These are phyloP conservation scores for Grus americana DNA, from an alignment of 2,113 vertebrate genomes.

Conservation along the genomic window DNA sequence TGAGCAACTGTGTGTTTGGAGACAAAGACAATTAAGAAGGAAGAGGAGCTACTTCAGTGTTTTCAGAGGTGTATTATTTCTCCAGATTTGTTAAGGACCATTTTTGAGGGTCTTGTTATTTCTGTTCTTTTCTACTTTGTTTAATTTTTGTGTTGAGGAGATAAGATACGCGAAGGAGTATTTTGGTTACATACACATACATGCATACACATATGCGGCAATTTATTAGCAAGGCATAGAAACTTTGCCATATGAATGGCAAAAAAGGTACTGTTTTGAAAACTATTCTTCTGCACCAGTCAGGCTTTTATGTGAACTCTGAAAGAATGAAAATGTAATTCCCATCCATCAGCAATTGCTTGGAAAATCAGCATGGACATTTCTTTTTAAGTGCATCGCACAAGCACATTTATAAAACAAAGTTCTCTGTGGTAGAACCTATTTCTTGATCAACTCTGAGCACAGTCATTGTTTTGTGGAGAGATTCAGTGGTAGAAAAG, in stretches of 20 bases:
- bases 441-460: background rate
- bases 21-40: constrained; percentile 65
- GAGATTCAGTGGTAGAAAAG: background rate
- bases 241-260: background rate
- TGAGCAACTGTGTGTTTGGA: constrained; percentile 42
- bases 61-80: background rate
- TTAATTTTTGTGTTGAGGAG: constrained; percentile 15
- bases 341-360: background rate
- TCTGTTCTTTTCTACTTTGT: background rate
- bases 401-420: background rate
- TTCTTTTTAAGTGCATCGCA: background rate
- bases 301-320: background rate
- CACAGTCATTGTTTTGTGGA: background rate
- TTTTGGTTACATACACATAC: background rate
- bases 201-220: background rate
- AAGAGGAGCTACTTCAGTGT: constrained; percentile 4
- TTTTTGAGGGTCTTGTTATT: background rate
- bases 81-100: background rate
- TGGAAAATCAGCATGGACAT: background rate
- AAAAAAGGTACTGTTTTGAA: background rate
- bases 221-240: background rate
- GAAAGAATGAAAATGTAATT: constrained; percentile 1
- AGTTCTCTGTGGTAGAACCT: background rate
- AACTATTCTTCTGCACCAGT: background rate
- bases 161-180: background rate